phyloP scores from a whole-genome alignment of 2,797 vertebrate species.

The Lagocephalus sceleratus region DNA sequence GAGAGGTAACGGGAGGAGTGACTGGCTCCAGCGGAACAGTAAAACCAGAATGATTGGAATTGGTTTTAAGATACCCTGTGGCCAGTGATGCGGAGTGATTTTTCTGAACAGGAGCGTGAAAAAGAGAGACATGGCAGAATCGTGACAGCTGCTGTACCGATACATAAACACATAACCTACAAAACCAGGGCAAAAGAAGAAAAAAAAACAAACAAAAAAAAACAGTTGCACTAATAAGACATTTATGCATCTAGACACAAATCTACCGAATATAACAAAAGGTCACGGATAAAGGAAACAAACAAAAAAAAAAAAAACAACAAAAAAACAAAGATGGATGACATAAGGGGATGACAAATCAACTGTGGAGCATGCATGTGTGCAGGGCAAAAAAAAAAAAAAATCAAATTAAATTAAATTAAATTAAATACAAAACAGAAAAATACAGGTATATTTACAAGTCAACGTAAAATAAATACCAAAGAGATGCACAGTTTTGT shows the following conservation, averaged over 20 bases:
- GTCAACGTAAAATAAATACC: constrained; percentile 39
- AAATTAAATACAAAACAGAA: constrained; percentile 6
- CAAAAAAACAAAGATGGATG: constrained; percentile 40
- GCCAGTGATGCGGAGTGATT: constrained; percentile 43
- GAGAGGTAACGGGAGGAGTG: constrained; percentile 40
- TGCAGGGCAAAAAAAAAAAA: constrained; percentile 40
- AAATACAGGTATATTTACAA: constrained; percentile 43
- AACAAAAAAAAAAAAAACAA: constrained; percentile 37
- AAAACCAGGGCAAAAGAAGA: constrained; percentile 56
- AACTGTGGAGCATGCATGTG: constrained; percentile 61
- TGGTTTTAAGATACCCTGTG: constrained; percentile 31
- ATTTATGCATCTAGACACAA: constrained; percentile 49
- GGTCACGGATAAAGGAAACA: constrained; percentile 30
- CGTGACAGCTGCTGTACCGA: constrained; percentile 47
- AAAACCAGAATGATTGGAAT: constrained; percentile 38
- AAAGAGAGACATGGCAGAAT: constrained; percentile 74
- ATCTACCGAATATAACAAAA: constrained; percentile 50
- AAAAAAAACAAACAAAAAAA: constrained; percentile 56
- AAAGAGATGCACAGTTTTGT: constrained; percentile 34
- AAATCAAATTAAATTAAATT: background rate
- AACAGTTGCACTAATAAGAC: constrained; percentile 33
- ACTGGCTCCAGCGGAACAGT: constrained; percentile 19
- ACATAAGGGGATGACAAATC: constrained; percentile 36
- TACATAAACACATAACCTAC: constrained; percentile 56
- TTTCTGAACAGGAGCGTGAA: constrained; percentile 53